A percentile compares a stretch with the other conserved stretches of the same genome.
phyloP scores from a whole-genome alignment of 2,113 vertebrate genomes.

The Egretta garzetta region DNA sequence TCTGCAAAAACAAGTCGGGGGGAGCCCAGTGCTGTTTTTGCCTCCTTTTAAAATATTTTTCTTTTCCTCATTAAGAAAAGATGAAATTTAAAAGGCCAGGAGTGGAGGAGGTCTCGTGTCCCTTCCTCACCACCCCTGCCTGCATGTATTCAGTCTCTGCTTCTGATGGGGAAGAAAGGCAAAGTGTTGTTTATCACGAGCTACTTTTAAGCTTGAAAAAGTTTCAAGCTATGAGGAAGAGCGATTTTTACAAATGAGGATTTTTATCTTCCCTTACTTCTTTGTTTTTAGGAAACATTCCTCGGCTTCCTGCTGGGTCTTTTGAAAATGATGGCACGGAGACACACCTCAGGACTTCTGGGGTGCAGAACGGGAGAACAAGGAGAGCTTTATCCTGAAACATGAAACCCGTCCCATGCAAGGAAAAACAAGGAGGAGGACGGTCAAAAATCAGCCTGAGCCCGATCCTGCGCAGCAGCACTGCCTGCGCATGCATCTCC shows the following conservation, averaged over 20 bases:
- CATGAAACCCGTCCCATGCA: not conserved
- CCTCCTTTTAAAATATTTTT: not conserved
- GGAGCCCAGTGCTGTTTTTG: not conserved
- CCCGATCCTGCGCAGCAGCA: accelerated
- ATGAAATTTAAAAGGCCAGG: not conserved
- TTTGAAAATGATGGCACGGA: not conserved
- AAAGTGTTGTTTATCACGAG: not conserved
- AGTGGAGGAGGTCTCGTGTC: not conserved
- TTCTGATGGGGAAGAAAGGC: not conserved
- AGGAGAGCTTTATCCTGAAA: not conserved
- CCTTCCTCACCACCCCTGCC: not conserved
- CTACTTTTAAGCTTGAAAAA: not conserved
- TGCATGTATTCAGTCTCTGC: not conserved
- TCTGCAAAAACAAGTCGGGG: not conserved
- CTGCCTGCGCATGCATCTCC: not conserved
- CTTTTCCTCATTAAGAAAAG: not conserved
- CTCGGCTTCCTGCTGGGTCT: not conserved
- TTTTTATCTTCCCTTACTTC: not conserved
- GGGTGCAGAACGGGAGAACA: not conserved
- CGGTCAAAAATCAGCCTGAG: not conserved
- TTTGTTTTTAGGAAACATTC: not conserved
- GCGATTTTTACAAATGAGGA: not conserved
- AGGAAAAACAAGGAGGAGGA: not conserved
- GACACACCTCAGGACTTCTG: not conserved
- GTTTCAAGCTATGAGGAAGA: not conserved